Evolutionary conservation across 2,888 invertebrate species (phyloP), one percentile per base, ranked within the genome.

Genomic region (Steinernema carpocapsae): DNA sequence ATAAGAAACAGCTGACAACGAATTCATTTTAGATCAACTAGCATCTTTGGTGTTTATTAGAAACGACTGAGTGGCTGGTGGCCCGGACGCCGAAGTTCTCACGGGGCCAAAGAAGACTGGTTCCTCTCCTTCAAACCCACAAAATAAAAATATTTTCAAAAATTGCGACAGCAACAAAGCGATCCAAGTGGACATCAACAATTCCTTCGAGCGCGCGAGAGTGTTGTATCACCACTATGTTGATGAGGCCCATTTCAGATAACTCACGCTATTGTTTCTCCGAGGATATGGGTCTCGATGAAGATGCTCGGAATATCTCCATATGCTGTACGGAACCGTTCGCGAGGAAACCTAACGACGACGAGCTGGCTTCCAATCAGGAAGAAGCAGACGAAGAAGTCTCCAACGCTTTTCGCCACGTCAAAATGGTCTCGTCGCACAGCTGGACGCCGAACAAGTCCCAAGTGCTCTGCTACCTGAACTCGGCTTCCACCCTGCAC

Each of bases 361-460:
- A 32, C 29, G 24, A 26, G 32, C 14, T 6, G 7, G 10, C 37
- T 37, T 64, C 64, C 12, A 32, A 64, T 26, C 64, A 64, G 64
- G 64, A 64, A 37, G 64, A 64, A 32, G 64, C 64, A 3, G 64
- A 64, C 64, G 64, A 64, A 64, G 64, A 64, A 29, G 64, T 64
- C 32, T 64, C 64, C 64, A 64, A 64, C 64, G 64, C 32, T 3
- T 64, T 64, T 29, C 64, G 64, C n/a, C 64, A 32, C 14, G 29
- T 64, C 64, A 26, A 64, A 17, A 14, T 64, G 12, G 29, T 32
- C 10, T 29, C 64, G 17, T 32, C 29, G 1, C 29, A 32, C 64
- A 37, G 32, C 37, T 64, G 64, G 64, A 64, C 29, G 17, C 64
- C 64, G 7, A 32, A 64, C 37, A 64, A 64, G 64, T 64, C 64